Percentiles rank a stretch among this genome's conserved stretches.
Evolutionary conservation across 2,888 invertebrate species (phyloP).

Genomic region (Apocheima hispidaria): DNA sequence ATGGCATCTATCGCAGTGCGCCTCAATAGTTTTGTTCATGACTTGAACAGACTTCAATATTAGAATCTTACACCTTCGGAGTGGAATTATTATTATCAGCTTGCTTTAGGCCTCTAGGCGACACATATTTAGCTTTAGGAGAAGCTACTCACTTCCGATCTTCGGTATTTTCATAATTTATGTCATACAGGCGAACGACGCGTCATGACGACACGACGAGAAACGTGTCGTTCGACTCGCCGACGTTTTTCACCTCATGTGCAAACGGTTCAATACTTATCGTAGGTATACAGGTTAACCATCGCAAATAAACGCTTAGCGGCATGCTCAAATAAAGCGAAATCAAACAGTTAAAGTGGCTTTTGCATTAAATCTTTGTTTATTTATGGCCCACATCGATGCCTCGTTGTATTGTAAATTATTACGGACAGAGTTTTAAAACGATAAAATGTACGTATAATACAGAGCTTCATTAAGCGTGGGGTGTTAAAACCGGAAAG

Average conservation of each 20-base stretch:
- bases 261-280: not conserved
- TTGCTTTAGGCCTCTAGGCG: no score
- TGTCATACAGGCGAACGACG: no score
- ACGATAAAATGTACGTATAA: slow-evolving; percentile 73
- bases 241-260: not conserved
- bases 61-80: no score
- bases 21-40: not conserved
- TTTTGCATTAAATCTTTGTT: slow-evolving; percentile 70
- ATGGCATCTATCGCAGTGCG: not conserved
- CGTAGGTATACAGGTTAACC: slow-evolving; percentile 18
- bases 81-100: no score
- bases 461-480: slow-evolving; percentile 65
- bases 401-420: slow-evolving; percentile 71
- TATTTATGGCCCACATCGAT: slow-evolving; percentile 70
- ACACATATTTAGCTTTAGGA: no score
- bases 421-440: slow-evolving; percentile 66
- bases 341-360: slow-evolving; percentile 65
- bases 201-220: no score
- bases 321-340: slow-evolving; percentile 57
- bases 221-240: not conserved
- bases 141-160: no score
- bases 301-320: slow-evolving; percentile 54
- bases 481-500: slow-evolving; percentile 69
- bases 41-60: no score
- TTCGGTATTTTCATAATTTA: no score